phyloP scores from a whole-genome alignment of 2,888 invertebrate species.

The Mechanitis mazaeus region DNA sequence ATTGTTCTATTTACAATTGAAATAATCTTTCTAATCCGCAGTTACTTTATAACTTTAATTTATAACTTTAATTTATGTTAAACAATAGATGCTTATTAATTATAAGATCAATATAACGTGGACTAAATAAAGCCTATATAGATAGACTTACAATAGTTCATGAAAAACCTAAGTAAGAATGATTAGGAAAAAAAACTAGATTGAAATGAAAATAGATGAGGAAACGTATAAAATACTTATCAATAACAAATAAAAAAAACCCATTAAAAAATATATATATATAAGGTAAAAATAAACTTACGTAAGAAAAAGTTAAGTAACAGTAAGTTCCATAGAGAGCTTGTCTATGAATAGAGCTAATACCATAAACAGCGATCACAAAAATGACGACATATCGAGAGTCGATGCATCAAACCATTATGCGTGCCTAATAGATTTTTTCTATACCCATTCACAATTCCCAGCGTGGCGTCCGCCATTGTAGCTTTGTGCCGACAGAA shows the following conservation, averaged over 20 bases:
- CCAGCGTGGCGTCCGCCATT: slow-evolving; percentile 70
- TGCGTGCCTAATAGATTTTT: slow-evolving; percentile 75
- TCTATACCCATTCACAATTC: slow-evolving; percentile 68
- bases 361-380: slow-evolving; percentile 7
- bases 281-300: not conserved
- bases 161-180: too few species aligned
- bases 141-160: too few species aligned
- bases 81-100: slow-evolving; percentile 41
- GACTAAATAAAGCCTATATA: too few species aligned
- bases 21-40: slow-evolving; percentile 42
- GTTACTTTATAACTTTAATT: slow-evolving; percentile 43
- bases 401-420: slow-evolving; percentile 57
- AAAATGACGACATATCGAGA: slow-evolving; percentile 38
- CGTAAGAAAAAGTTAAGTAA: not conserved
- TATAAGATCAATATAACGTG: too few species aligned
- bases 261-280: too few species aligned
- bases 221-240: too few species aligned
- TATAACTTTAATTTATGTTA: slow-evolving; percentile 45
- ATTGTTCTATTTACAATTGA: slow-evolving; percentile 51
- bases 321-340: not conserved
- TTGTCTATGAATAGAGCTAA: slow-evolving; percentile 2
- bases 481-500: slow-evolving; percentile 57
- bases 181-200: too few species aligned
- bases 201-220: too few species aligned
- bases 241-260: too few species aligned